Conservation (phyloP, 2,888 invertebrate genomes). For the Pyrocoelia pectoralis region DNA sequence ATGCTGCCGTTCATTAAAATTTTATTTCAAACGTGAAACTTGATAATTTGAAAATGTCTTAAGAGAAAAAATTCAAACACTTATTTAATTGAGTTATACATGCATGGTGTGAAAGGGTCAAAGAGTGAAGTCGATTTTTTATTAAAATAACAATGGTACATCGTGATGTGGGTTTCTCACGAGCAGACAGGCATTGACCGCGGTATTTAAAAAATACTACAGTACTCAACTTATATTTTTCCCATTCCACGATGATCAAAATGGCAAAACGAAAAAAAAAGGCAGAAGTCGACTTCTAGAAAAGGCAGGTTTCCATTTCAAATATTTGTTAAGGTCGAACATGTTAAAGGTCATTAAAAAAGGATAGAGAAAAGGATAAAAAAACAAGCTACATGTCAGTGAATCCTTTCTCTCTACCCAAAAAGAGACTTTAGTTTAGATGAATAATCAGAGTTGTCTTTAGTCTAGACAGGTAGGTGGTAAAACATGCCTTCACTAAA, state of each 20-base stretch:
- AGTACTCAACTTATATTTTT: constrained; percentile 14
- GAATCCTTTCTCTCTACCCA: constrained; percentile 21
- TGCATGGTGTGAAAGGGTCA: constrained; percentile 48
- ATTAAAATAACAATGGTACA: constrained; percentile 35
- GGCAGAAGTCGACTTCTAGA: not conserved
- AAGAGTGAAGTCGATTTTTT: constrained; percentile 41
- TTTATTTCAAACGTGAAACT: not conserved
- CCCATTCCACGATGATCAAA: not conserved
- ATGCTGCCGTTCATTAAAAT: not conserved
- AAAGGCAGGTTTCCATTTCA: not conserved
- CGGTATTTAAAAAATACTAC: constrained; percentile 22
- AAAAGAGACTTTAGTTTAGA: constrained; percentile 18
- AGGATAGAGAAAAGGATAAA: not conserved
- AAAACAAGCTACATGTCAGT: not conserved
- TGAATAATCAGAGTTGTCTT: constrained; percentile 33
- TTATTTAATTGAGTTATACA: constrained; percentile 39
- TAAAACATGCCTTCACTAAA: constrained; percentile 24
- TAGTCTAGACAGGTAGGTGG: constrained; percentile 36
- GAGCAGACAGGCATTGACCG: constrained; percentile 53
- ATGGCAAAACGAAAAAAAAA: not conserved
- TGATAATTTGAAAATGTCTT: not conserved
- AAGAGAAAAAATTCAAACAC: not conserved
- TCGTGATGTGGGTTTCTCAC: constrained; percentile 51
- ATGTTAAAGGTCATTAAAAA: constrained; percentile 4
- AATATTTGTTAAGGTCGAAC: constrained; percentile 8